These are phyloP conservation scores for Athene cunicularia DNA, from an alignment of 2,113 vertebrate species.

Conservation along the genomic window DNA sequence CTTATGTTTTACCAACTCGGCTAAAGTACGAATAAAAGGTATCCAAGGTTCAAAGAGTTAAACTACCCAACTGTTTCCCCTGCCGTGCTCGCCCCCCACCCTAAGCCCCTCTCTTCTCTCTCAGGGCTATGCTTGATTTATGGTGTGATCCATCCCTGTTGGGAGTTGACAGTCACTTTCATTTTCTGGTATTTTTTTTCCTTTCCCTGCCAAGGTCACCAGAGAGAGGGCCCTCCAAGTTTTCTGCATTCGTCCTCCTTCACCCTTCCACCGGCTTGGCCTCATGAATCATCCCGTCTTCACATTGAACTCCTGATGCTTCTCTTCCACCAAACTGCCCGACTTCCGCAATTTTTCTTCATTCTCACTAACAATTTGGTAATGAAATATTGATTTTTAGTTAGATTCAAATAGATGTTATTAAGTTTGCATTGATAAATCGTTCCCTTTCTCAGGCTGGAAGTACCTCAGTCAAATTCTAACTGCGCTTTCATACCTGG, in stretches of 20 bases:
- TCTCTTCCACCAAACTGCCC: constrained; percentile 88
- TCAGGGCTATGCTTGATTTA: constrained; percentile 83
- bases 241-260: constrained; percentile 82
- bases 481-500: constrained; percentile 85
- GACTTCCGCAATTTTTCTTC: constrained; percentile 99
- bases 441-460: constrained; percentile 86
- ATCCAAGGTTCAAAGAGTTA: constrained; percentile 77
- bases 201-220: constrained; percentile 88
- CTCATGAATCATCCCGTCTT: constrained; percentile 99
- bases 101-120: constrained; percentile 39
- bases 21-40: background rate
- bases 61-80: constrained; percentile 29
- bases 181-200: constrained; percentile 84
- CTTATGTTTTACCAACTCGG: background rate
- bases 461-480: constrained; percentile 90
- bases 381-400: constrained; percentile 99
- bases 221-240: constrained; percentile 84
- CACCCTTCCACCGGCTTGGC: constrained; percentile 79
- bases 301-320: constrained; percentile 92
- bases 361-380: constrained; percentile 99
- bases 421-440: constrained; percentile 99
- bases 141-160: constrained; percentile 83
- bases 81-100: background rate
- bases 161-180: constrained; percentile 91
- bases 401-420: constrained; percentile 99